phyloP scores from a whole-genome alignment of 2,888 invertebrate genomes.

The Ectemnius lituratus region DNA sequence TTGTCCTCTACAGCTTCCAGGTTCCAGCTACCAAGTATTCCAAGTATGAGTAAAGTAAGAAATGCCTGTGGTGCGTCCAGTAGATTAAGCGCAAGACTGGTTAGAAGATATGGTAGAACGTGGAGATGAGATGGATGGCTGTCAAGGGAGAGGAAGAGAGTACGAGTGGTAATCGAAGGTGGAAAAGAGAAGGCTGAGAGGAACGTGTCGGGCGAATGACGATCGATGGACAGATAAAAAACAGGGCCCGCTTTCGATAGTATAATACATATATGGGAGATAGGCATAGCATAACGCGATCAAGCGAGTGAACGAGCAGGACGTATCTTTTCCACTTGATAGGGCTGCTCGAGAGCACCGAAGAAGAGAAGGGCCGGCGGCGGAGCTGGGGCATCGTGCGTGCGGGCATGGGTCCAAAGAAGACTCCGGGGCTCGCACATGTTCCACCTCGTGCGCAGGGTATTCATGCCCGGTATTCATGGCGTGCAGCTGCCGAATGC shows the following conservation, averaged over 20 bases:
- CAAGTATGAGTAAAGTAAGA: no score
- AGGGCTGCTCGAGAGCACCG: slow-evolving; percentile 38
- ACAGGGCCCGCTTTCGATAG: slow-evolving; percentile 50
- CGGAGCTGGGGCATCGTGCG: slow-evolving; percentile 43
- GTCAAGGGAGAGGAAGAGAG: not conserved
- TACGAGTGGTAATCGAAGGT: not conserved
- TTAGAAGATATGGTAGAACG: no score
- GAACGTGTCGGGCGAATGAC: slow-evolving; percentile 29
- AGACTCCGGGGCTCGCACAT: slow-evolving; percentile 63
- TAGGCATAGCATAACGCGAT: no score
- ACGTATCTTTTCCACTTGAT: slow-evolving; percentile 63
- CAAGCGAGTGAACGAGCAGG: slow-evolving; percentile 51
- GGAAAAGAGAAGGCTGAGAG: not conserved
- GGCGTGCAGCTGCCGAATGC: slow-evolving; percentile 70
- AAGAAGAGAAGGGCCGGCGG: slow-evolving; percentile 1
- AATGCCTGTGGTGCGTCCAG: no score
- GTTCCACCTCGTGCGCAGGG: slow-evolving; percentile 61
- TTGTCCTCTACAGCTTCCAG: no score
- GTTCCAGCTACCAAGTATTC: no score
- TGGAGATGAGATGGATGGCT: slow-evolving; percentile 28
- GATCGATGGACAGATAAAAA: slow-evolving; percentile 55
- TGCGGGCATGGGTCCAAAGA: slow-evolving; percentile 59
- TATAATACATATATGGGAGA: slow-evolving; percentile 32
- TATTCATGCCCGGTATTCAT: slow-evolving; percentile 65
- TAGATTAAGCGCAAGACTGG: no score